Conservation (phyloP, 30 jellyfish, hydroid and myxozoan species). For the Haliclystus octoradiatus region DNA sequence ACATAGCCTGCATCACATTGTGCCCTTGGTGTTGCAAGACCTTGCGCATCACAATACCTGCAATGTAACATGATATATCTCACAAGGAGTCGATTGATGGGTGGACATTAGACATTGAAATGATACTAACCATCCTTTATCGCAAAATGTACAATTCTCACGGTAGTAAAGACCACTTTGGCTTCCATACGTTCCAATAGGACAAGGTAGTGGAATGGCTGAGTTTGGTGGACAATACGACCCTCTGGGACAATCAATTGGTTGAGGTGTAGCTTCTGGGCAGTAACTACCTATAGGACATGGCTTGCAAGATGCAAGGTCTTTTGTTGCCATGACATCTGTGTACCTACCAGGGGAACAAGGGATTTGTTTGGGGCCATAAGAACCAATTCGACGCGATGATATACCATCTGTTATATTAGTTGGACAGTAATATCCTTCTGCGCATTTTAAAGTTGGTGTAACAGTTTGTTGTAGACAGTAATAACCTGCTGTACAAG, state of each 20-base stretch:
- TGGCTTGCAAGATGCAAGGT: constrained; percentile 53
- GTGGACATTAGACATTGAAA: too few relatives aligned
- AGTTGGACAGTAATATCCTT: constrained; percentile 94
- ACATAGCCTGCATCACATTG: constrained; percentile 98
- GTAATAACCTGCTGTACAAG: constrained; percentile 93
- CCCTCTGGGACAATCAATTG: constrained; percentile 85
- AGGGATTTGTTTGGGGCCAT: constrained; percentile 90
- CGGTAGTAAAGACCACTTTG: constrained; percentile 55
- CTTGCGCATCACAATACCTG: constrained; percentile 98
- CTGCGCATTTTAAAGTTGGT: constrained; percentile 51
- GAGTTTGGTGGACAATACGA: constrained; percentile 76
- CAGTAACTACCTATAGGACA: constrained; percentile 83
- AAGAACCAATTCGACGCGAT: constrained; percentile 80
- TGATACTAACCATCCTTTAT: constrained; percentile 83
- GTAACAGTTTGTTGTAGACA: constrained; percentile 72
- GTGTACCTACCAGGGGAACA: constrained; percentile 90
- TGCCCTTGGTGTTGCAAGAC: constrained; percentile 94
- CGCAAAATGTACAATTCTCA: constrained; percentile 92
- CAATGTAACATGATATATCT: not conserved
- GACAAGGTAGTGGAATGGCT: constrained; percentile 88
- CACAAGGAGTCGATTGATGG: not conserved
- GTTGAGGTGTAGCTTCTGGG: constrained; percentile 79
- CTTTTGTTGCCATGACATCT: constrained; percentile 48
- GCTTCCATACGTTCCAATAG: constrained; percentile 88
- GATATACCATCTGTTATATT: constrained; percentile 88